These are phyloP conservation scores for Dicyrtoma fusca DNA, from an alignment of 2,888 invertebrate species.

Conservation along the genomic window DNA sequence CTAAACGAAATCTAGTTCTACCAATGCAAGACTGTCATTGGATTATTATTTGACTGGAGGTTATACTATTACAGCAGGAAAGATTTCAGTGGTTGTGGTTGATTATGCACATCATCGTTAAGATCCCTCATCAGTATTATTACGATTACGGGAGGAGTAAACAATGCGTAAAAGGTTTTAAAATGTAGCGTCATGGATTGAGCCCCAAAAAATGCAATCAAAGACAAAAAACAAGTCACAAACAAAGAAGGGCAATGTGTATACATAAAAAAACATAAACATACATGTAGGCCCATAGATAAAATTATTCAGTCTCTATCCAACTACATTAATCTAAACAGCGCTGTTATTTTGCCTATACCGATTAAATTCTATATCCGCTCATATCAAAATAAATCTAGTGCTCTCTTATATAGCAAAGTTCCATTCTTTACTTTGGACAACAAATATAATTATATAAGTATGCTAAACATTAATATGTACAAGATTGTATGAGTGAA, in stretches of 20 bases:
- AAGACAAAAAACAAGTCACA: constrained; percentile 21
- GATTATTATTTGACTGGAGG: too few relatives aligned
- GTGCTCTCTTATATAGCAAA: constrained; percentile 25
- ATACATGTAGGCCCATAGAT: constrained; percentile 21
- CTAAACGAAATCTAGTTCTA: too few relatives aligned
- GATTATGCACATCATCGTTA: too few relatives aligned
- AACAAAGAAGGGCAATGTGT: background rate
- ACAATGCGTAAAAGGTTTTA: too few relatives aligned
- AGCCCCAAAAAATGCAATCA: constrained; percentile 28
- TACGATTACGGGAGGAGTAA: too few relatives aligned
- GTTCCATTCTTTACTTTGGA: constrained; percentile 18
- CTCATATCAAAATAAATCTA: constrained; percentile 1
- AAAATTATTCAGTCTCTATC: constrained; percentile 3
- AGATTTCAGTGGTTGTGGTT: too few relatives aligned
- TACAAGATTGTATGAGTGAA: constrained; percentile 10
- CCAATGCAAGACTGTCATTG: too few relatives aligned
- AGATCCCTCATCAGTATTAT: too few relatives aligned
- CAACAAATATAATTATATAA: constrained; percentile 17
- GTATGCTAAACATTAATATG: constrained; percentile 2
- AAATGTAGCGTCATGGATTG: constrained; percentile 9
- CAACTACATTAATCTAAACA: constrained; percentile 22
- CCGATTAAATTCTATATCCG: constrained; percentile 9
- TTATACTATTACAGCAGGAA: too few relatives aligned
- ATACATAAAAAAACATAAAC: background rate
- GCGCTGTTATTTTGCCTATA: constrained; percentile 24